Evolutionary conservation across 1,140 invertebrate species (phyloP).

Genomic region (Sipha flava): DNA sequence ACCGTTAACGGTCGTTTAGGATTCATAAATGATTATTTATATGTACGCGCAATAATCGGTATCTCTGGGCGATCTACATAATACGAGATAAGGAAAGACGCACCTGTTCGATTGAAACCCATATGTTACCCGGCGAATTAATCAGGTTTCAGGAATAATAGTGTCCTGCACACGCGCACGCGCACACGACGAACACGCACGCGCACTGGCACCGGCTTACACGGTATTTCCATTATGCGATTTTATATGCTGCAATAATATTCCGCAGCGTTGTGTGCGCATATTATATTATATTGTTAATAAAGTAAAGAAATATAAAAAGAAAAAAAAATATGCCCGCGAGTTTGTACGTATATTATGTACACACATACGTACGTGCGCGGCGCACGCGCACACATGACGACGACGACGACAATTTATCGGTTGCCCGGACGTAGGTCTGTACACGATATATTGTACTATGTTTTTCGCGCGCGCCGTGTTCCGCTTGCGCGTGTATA

Average conservation of each 20-base stretch:
- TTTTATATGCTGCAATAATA: not conserved
- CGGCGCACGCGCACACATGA: not conserved
- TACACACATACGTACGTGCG: not conserved
- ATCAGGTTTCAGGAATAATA: not conserved
- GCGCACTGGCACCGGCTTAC: not conserved
- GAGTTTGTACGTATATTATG: not conserved
- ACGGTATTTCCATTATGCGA: constrained; percentile 24
- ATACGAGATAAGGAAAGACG: too few relatives aligned
- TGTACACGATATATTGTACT: not conserved
- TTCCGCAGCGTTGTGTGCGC: not conserved
- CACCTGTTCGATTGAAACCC: not conserved
- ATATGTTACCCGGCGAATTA: constrained; percentile 10
- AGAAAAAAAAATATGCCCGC: not conserved
- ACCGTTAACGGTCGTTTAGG: too few relatives aligned
- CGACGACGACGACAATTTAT: constrained; percentile 6
- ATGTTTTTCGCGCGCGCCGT: too few relatives aligned
- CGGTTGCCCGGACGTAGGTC: not conserved
- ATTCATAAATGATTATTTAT: too few relatives aligned
- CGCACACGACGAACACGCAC: not conserved
- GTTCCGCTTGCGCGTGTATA: too few relatives aligned
- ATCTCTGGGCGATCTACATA: too few relatives aligned
- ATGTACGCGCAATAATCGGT: too few relatives aligned
- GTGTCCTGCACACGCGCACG: not conserved
- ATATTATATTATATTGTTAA: constrained; percentile 1
- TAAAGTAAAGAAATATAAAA: not conserved